Base-by-base conservation (phyloP, 92 coral and sea anemone species). In the Paramuricea clavata region DNA sequence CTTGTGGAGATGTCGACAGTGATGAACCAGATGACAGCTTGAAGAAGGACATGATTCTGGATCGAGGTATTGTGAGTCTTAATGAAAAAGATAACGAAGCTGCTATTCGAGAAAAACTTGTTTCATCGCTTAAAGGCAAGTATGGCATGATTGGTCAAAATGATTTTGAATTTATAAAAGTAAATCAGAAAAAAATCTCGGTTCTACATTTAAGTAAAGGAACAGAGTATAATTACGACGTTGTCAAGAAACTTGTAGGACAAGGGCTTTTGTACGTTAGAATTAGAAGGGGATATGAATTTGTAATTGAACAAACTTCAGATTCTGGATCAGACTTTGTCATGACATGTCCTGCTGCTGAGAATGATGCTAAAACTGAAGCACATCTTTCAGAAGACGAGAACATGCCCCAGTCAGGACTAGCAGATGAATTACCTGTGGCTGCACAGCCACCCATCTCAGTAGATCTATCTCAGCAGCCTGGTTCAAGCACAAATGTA, bases 11-110 rank as follows among this genome's bases (percentile, higher is more conserved):
- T 81, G 85, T 74, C 30, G 94, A 90, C 33, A 81, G 83, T 16
- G 92, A 91, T 28, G 92, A 88, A 1, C 77, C 52, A 16, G 21
- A 77, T 7, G 67, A 54, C 71, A 69, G 78, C 52, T 59, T 89
- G 64, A 85, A 49, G 47, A 85, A 89, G 68, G 88, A 89, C 17
- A 89, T 67, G 49, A 86, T 92, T 19, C 82, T 92, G 2, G 93
- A 83, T 47, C 62, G 91, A 39, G 89, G 91, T 28, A 92, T 86
- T 64, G 79, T 52, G 57, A n/a, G 34, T 44, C 65, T 86, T 8
- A 28, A 49, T 43, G 76, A 80, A 65, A 54, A 82, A 74, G 88
- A 82, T 82, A 75, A 27, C 33, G 88, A 88, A 77, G 79, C 41
- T 35, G 72, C 21, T 12, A 88, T 88, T 42, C 65, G 91, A 81